These are phyloP conservation scores for Stomatorhinus walkeri DNA, from an alignment of 2,797 vertebrate genomes.

Conservation along the genomic window DNA sequence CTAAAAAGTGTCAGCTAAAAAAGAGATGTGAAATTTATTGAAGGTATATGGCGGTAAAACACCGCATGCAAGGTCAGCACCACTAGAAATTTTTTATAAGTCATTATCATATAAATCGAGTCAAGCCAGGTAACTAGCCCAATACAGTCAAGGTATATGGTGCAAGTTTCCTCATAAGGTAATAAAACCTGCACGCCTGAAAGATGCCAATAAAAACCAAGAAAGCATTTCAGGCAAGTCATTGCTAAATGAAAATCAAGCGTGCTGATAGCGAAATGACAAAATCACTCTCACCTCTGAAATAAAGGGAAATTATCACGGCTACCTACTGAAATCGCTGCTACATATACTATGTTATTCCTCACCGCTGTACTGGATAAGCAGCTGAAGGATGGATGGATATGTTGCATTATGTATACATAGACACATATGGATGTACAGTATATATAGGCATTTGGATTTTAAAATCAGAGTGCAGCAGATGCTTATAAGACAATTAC, in stretches of 20 bases:
- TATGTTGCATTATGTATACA: neutral
- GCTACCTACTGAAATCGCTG: neutral
- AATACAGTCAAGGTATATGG: neutral
- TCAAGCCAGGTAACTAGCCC: neutral
- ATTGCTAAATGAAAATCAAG: neutral
- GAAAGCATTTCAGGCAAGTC: neutral
- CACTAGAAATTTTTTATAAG: neutral
- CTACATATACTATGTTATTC: neutral
- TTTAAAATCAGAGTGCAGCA: neutral
- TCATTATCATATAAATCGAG: conserved; percentile 1
- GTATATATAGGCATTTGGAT: neutral
- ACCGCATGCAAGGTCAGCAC: neutral
- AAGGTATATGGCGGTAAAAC: neutral
- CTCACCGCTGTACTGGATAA: neutral
- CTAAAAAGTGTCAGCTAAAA: neutral
- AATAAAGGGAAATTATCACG: neutral
- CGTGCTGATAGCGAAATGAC: neutral
- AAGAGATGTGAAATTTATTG: neutral
- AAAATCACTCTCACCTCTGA: neutral
- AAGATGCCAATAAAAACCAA: neutral
- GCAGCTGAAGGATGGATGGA: neutral
- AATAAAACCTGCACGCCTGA: neutral
- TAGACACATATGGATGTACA: neutral
- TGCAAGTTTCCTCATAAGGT: neutral
- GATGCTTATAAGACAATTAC: neutral